Base-by-base conservation (phyloP, 2,888 invertebrate species). In the Drosophila demipolita region DNA sequence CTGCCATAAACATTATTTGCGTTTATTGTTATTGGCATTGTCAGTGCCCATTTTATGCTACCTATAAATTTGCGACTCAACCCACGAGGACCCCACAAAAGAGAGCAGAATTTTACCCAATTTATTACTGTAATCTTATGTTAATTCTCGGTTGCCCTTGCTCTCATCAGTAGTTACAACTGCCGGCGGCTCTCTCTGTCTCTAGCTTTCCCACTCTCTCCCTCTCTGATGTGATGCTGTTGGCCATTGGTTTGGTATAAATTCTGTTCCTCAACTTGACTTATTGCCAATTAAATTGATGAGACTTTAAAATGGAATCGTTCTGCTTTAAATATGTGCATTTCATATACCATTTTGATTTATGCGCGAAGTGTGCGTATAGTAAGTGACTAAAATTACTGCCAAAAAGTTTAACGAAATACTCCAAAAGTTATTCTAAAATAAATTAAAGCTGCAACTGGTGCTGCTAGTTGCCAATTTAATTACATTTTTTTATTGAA, bases 1-100 rank as follows among this genome's bases (percentile, higher is more conserved):
- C 82, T 74, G 75, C 78, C 84, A 87, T 87, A 88, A 87, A 87
- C 87, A 78, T 89, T 90, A 87, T 89, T 87, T 90, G 84, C 87
- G 89, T 87, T 90, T 87, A 87, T 90, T 90, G 82, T 90, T 87
- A 90, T 89, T 90, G 87, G 88, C 88, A 87, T 80, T 89, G 90
- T 85, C 88, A 87, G 90, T 78, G 78, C 73, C 53, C 73, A 69
- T 82, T 89, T 89, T 84, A 85, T 85, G 90, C 63, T 74, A 82
- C 79, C 90, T 81, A 87, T 90, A 88, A 86, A 90, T 87, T 89
- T 79, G 75, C 65, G 58, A 73, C 75, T 59, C 29, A 42, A 40
- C 38, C 45, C 52, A 55, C 54, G 32, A 52, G 12, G 23, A 36
- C 35, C 60, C 33, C 42, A 36, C 66, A 32, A 36, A 42, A 15